phyloP scores from a whole-genome alignment of 2,113 vertebrate species.

The Phrynosoma blainvillii region DNA sequence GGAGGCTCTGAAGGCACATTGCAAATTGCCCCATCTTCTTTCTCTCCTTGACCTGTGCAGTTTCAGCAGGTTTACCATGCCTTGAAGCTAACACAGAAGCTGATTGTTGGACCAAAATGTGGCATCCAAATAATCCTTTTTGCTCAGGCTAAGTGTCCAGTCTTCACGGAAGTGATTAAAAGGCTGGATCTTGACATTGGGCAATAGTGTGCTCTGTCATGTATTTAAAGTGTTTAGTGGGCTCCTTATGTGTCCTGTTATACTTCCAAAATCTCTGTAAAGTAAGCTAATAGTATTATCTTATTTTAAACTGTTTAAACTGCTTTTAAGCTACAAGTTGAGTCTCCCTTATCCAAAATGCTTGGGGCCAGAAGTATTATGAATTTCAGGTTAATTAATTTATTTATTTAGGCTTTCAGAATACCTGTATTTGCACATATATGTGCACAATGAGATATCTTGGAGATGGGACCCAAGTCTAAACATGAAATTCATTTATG shows the following conservation, averaged over 20 bases:
- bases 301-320: too few relatives aligned
- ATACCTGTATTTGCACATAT: too few relatives aligned
- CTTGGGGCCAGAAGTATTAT: too few relatives aligned
- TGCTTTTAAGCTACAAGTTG: too few relatives aligned
- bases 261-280: neutral
- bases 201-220: too few relatives aligned
- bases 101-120: neutral
- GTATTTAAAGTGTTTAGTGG: neutral
- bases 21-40: slow-evolving; percentile 12
- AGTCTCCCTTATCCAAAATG: too few relatives aligned
- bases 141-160: neutral
- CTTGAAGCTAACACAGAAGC: neutral
- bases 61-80: neutral
- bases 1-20: slow-evolving; percentile 38
- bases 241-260: neutral
- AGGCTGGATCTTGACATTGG: neutral
- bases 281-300: neutral
- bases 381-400: too few relatives aligned
- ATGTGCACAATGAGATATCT: too few relatives aligned
- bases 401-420: too few relatives aligned
- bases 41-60: neutral
- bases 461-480: too few relatives aligned
- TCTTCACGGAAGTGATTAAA: neutral
- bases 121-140: neutral
- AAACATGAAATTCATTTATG: too few relatives aligned